These are phyloP conservation scores for Heterotis niloticus DNA, from an alignment of 2,113 vertebrate species.

Conservation along the genomic window DNA sequence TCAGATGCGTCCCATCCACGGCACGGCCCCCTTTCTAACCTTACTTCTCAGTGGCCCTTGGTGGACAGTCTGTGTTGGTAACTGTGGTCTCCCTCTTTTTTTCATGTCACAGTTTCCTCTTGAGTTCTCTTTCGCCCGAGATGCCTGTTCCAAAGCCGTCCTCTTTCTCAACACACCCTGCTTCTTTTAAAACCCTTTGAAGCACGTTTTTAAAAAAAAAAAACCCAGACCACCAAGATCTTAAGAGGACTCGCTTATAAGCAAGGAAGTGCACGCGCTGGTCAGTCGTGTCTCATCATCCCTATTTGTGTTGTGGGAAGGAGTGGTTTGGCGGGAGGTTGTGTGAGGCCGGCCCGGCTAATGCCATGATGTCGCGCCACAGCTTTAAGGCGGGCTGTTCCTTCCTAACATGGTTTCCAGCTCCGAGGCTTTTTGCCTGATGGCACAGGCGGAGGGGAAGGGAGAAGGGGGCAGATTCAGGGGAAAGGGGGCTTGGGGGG, in stretches of 20 bases:
- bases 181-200: slow-evolving; percentile 25
- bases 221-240: slow-evolving; percentile 5
- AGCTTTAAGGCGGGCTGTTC: slow-evolving; percentile 3
- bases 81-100: not conserved
- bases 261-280: not conserved
- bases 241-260: not conserved
- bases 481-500: no score
- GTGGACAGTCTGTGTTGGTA: not conserved
- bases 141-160: not conserved
- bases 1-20: no score
- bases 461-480: not conserved
- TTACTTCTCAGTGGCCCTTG: not conserved
- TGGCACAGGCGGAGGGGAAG: no score
- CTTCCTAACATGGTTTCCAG: slow-evolving; percentile 11
- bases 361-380: not conserved
- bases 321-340: not conserved
- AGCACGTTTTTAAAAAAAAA: slow-evolving; percentile 5
- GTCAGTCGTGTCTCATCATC: not conserved
- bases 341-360: no score
- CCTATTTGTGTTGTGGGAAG: not conserved
- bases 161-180: slow-evolving; percentile 13
- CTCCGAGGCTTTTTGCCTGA: not conserved
- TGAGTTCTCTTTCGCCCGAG: not conserved
- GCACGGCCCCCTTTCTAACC: no score
- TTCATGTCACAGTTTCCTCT: not conserved